These are phyloP conservation scores for Quadroppia sp. DNA, from an alignment of 2,888 invertebrate genomes.

Conservation along the genomic window DNA sequence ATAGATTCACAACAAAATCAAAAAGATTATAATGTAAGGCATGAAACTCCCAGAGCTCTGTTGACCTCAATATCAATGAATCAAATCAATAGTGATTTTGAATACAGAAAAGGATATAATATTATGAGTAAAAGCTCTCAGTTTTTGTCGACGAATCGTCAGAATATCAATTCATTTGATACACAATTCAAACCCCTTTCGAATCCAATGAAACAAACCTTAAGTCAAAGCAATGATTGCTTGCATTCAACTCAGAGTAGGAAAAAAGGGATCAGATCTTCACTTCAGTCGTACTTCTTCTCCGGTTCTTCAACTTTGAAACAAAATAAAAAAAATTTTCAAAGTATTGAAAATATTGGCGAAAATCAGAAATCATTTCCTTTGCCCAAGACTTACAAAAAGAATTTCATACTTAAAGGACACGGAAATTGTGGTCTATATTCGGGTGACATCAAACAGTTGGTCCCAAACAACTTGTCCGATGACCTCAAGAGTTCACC, in stretches of 20 bases:
- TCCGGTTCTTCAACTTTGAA: constrained; percentile 29
- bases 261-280: constrained; percentile 9
- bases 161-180: background rate
- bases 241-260: background rate
- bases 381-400: constrained; percentile 46
- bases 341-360: constrained; percentile 23
- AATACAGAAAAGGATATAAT: background rate
- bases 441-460: constrained; percentile 40
- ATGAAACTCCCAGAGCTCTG: background rate
- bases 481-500: constrained; percentile 40
- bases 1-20: background rate
- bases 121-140: background rate
- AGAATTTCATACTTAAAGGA: constrained; percentile 45
- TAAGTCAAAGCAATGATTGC: constrained; percentile 24
- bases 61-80: constrained; percentile 20
- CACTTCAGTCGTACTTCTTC: constrained; percentile 41
- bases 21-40: background rate
- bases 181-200: constrained; percentile 7
- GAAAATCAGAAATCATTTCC: constrained; percentile 43
- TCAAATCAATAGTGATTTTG: constrained; percentile 13
- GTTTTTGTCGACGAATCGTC: background rate
- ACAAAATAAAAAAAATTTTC: constrained; percentile 14
- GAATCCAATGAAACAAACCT: background rate
- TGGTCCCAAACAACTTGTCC: background rate
- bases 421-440: constrained; percentile 47